Percentiles rank a stretch among this genome's conserved stretches.
Evolutionary conservation across 2,888 invertebrate species (phyloP).

Genomic region (Augochlorella aurata): DNA sequence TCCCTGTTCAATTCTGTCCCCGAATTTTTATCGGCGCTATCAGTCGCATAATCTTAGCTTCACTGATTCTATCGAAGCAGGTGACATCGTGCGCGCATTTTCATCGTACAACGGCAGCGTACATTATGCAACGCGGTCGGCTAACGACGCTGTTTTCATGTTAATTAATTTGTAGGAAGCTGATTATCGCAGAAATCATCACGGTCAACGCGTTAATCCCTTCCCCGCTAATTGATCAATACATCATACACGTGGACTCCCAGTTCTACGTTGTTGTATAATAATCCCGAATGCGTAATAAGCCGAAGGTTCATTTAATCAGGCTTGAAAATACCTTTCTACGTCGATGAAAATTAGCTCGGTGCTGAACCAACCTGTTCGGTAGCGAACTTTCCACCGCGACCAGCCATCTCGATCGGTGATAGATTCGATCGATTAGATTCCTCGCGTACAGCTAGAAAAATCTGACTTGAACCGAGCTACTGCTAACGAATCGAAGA

Average conservation of each 20-base stretch:
- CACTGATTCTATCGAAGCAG: background rate
- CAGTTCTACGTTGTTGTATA: background rate
- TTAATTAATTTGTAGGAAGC: slow-evolving; percentile 9
- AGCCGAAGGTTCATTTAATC: background rate
- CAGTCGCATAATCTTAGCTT: background rate
- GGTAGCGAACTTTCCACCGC: slow-evolving; percentile 24
- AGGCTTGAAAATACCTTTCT: background rate
- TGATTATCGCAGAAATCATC: slow-evolving; percentile 10
- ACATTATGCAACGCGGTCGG: background rate
- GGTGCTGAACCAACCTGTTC: slow-evolving; percentile 48
- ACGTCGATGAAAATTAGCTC: background rate
- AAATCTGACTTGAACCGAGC: background rate
- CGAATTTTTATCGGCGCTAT: background rate
- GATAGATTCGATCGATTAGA: slow-evolving; percentile 41
- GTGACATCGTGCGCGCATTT: background rate
- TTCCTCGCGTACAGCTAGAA: slow-evolving; percentile 29
- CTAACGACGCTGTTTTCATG: slow-evolving; percentile 8
- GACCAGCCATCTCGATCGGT: slow-evolving; percentile 31
- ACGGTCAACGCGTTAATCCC: slow-evolving; percentile 5
- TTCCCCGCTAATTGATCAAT: slow-evolving; percentile 9
- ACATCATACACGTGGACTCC: background rate
- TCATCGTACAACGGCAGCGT: background rate
- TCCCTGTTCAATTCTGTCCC: background rate
- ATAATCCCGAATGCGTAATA: background rate
- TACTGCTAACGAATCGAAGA: too few species aligned